A percentile compares a stretch with the other conserved stretches of the same genome.
These are phyloP conservation scores for Epicampocera succincta DNA, from an alignment of 2,888 invertebrate species.

Conservation along the genomic window DNA sequence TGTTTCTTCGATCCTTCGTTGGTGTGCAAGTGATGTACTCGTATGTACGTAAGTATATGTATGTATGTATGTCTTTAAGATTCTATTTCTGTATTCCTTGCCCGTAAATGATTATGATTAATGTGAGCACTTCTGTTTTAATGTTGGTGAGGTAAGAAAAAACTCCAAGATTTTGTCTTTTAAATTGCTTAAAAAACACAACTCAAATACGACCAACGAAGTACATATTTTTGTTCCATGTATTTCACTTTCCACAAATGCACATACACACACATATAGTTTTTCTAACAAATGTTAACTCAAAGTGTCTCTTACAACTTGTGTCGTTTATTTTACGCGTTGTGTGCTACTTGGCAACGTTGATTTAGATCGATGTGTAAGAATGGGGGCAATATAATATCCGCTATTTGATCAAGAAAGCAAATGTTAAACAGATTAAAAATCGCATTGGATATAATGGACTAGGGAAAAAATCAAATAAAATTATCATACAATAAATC, in stretches of 20 bases:
- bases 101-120: slow-evolving; percentile 69
- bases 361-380: slow-evolving; percentile 25
- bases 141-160: slow-evolving; percentile 27
- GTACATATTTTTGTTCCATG: neutral
- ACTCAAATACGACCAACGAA: too few relatives aligned
- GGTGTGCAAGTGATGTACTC: too few relatives aligned
- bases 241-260: neutral
- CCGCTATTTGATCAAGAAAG: slow-evolving; percentile 30
- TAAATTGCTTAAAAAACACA: neutral
- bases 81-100: slow-evolving; percentile 54
- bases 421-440: slow-evolving; percentile 45
- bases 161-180: slow-evolving; percentile 32
- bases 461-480: neutral
- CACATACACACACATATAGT: neutral
- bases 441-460: slow-evolving; percentile 17
- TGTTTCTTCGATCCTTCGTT: slow-evolving; percentile 43
- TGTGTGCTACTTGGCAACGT: neutral
- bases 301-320: slow-evolving; percentile 34
- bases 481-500: neutral
- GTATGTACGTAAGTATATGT: too few relatives aligned
- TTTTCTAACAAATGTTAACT: slow-evolving; percentile 18
- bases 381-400: slow-evolving; percentile 44
- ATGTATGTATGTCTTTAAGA: slow-evolving; percentile 34
- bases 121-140: slow-evolving; percentile 65
- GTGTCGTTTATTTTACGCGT: slow-evolving; percentile 23